Percentiles rank a stretch among this genome's conserved stretches.
Conservation (phyloP, 1,140 invertebrate species). For the Vanessa atalanta region DNA sequence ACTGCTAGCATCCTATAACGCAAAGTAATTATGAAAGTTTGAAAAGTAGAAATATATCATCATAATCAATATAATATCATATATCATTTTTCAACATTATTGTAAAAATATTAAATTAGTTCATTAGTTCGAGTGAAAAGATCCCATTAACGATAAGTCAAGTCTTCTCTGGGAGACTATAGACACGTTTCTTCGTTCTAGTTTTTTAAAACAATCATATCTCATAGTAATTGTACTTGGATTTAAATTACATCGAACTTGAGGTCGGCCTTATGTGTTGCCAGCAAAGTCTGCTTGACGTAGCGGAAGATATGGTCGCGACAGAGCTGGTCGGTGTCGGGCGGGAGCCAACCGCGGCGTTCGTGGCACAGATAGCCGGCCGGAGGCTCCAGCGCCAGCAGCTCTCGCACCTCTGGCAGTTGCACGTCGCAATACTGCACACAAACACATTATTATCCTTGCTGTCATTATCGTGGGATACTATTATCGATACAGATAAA, state of each 20-base stretch:
- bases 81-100: too few relatives aligned
- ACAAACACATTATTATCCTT: too few relatives aligned
- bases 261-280: slow-evolving; percentile 52
- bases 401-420: slow-evolving; percentile 91
- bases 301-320: slow-evolving; percentile 65
- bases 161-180: too few relatives aligned
- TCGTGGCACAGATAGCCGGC: slow-evolving; percentile 85
- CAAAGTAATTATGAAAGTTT: background rate
- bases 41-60: background rate
- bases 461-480: background rate
- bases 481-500: too few relatives aligned
- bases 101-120: too few relatives aligned
- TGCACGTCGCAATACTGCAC: slow-evolving; percentile 90
- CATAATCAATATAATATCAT: too few relatives aligned
- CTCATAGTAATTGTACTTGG: too few relatives aligned
- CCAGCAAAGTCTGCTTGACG: slow-evolving; percentile 56
- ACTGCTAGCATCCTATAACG: slow-evolving; percentile 22
- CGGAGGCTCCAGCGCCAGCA: slow-evolving; percentile 86
- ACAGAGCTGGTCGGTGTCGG: slow-evolving; percentile 82
- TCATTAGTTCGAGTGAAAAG: too few relatives aligned
- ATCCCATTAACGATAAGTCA: too few relatives aligned
- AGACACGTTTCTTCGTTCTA: too few relatives aligned
- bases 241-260: slow-evolving; percentile 55
- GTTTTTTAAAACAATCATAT: too few relatives aligned
- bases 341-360: slow-evolving; percentile 88